Evolutionary conservation across 2,113 vertebrate genomes (phyloP), one percentile per base, ranked within the genome.

Genomic region (Felis chaus): DNA sequence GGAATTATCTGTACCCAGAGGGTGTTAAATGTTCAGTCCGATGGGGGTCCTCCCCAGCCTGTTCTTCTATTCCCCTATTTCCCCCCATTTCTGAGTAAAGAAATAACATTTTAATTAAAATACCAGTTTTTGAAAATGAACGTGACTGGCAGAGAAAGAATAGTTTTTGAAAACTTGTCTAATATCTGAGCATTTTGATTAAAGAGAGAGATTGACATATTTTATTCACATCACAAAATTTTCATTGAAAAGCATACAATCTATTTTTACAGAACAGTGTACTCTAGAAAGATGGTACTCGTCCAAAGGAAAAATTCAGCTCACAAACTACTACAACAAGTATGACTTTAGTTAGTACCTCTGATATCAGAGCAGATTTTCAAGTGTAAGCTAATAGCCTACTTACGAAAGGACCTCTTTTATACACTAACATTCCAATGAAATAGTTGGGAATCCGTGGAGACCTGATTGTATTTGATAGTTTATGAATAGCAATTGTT

Each of bases 71-170:
- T 45, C 83, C 53, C 80, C 61, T 2, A 15, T 33, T 88, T 68
- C 80, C 57, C 55, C 69, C 29, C 27, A 74, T 80, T 92, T 92
- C 71, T 80, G 55, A 89, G 15, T 39, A 36, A 89, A 94, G 5
- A n/a, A 15, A 63, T 61, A 85, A 41, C 16, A 3, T 81, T 57
- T 68, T 57, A n/a, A 9, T 90, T 76, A 94, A 78, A 82, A 79
- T n/a, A 5, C 31, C 74, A 87, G 45, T 71, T 93, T 90, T 89
- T n/a, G 90, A 89, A 97, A 94, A 53, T 83, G 33, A 79, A 85
- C 69, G 7, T 76, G 53, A 78, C 36, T 45, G 36, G 36, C 19
- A 48, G 39, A 96, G 16, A 78, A 82, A 65, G 68, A 95, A 68
- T 39, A 45, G n/a, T 50, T 61, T 79, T 15, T 92, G 79, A 94